phyloP scores from a whole-genome alignment of 2,113 vertebrate species.

The Gulo gulo region DNA sequence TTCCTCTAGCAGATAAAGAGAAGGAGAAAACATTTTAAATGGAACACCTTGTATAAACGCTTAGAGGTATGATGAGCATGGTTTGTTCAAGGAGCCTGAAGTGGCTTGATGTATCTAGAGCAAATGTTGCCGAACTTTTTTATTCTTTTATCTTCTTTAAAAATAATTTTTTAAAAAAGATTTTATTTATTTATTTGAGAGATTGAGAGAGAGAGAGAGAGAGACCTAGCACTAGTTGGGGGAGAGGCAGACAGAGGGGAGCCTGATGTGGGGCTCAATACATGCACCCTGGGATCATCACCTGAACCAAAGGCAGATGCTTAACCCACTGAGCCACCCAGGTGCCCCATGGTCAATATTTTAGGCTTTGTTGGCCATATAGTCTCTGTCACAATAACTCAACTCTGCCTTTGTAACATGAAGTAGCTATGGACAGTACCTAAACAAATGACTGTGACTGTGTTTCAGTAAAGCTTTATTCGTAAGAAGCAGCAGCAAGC shows the following conservation, averaged over 20 bases:
- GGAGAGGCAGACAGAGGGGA: not conserved
- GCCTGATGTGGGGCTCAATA: not conserved
- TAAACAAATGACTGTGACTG: not conserved
- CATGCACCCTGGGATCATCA: not conserved
- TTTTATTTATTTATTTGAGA: not conserved
- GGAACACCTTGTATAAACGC: not conserved
- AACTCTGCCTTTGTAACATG: not conserved
- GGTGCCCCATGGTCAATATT: not conserved
- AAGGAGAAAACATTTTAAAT: conserved; percentile 33
- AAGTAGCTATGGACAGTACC: not conserved
- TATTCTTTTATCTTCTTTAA: not conserved
- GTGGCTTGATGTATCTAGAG: conserved; percentile 26
- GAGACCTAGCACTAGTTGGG: not conserved
- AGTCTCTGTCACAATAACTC: not conserved
- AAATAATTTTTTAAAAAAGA: too few species aligned
- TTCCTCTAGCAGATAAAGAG: conserved; percentile 28
- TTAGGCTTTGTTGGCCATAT: not conserved
- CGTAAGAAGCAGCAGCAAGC: not conserved
- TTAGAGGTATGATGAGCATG: not conserved
- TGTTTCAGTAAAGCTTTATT: conserved; percentile 35
- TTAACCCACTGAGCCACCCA: not conserved
- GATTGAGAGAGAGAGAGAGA: too few species aligned
- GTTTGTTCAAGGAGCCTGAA: conserved; percentile 10
- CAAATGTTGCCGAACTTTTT: not conserved
- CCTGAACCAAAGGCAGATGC: not conserved